Evolutionary conservation across 2,888 invertebrate genomes (phyloP).

Genomic region (Drosophila emarginata): DNA sequence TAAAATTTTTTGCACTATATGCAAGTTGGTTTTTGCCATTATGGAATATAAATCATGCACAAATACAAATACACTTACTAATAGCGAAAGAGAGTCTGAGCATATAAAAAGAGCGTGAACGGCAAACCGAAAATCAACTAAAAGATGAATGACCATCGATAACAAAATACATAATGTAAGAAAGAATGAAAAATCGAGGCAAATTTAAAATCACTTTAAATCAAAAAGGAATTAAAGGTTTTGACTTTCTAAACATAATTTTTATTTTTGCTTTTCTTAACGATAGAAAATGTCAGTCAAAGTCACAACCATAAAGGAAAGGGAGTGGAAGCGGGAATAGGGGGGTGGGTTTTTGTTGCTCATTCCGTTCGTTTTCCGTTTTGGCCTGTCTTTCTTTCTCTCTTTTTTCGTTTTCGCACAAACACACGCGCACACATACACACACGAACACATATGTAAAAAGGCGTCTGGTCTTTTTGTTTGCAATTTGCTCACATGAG

Average conservation of each 20-base stretch:
- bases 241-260: conserved; percentile 36
- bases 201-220: conserved; percentile 44
- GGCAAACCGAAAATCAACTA: conserved; percentile 68
- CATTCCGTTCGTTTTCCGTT: conserved; percentile 44
- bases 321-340: conserved; percentile 37
- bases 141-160: conserved; percentile 75
- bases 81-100: conserved; percentile 51
- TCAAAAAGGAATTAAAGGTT: conserved; percentile 19
- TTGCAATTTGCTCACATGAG: conserved; percentile 64
- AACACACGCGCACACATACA: conserved; percentile 24
- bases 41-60: conserved; percentile 31
- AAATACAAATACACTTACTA: conserved; percentile 34
- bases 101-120: conserved; percentile 53
- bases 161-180: conserved; percentile 68
- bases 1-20: conserved; percentile 20
- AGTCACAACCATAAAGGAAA: conserved; percentile 56
- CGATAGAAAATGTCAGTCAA: conserved; percentile 55
- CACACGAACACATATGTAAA: conserved; percentile 28
- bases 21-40: conserved; percentile 37
- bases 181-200: conserved; percentile 47
- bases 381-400: conserved; percentile 39
- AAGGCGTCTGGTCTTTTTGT: conserved; percentile 65
- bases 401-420: conserved; percentile 38
- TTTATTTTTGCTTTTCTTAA: conserved; percentile 25
- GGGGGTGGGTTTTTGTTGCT: conserved; percentile 53